Evolutionary conservation across 2,888 invertebrate species (phyloP).

Genomic region (Buathra laborator): DNA sequence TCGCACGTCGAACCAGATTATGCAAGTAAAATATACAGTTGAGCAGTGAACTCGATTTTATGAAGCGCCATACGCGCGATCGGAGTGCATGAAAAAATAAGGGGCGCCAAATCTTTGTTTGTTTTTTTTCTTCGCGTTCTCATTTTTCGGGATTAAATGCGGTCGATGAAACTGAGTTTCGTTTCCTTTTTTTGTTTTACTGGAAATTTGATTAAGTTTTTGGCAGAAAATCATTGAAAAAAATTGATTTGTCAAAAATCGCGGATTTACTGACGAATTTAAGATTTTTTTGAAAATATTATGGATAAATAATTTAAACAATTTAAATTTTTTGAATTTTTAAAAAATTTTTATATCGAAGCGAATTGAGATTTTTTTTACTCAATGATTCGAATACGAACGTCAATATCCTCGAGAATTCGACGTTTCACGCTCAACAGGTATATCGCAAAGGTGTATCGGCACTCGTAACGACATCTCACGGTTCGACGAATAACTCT

Average conservation of each 20-base stretch:
- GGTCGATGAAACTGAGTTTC: too few species aligned
- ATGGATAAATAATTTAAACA: background rate
- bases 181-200: too few species aligned
- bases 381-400: background rate
- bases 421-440: constrained; percentile 14
- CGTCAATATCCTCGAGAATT: background rate
- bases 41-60: constrained; percentile 14
- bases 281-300: too few species aligned
- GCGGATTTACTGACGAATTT: too few species aligned
- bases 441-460: constrained; percentile 5
- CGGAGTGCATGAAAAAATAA: constrained; percentile 61
- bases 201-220: too few species aligned
- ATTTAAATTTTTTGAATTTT: background rate
- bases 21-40: constrained; percentile 77
- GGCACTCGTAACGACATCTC: constrained; percentile 58
- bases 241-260: too few species aligned
- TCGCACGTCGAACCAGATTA: constrained; percentile 73
- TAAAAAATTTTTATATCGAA: background rate
- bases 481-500: constrained; percentile 49
- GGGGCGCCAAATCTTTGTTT: background rate
- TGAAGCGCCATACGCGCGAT: constrained; percentile 20
- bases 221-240: too few species aligned
- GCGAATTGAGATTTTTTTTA: background rate
- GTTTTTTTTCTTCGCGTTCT: background rate
- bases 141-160: background rate